Conservation (phyloP, 2,888 invertebrate genomes). For the Altica lythri region DNA sequence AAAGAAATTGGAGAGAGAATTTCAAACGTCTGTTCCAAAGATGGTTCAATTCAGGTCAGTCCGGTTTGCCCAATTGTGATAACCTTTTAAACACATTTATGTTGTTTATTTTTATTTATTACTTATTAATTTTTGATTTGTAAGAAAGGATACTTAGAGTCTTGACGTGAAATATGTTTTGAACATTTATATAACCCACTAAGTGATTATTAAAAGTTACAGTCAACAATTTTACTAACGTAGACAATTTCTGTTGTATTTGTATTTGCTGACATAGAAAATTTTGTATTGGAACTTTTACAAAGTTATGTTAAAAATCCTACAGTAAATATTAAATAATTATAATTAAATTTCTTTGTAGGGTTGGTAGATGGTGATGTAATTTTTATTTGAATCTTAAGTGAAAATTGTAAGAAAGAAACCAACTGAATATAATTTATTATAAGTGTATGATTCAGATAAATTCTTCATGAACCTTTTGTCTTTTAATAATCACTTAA, state of each 20-base stretch:
- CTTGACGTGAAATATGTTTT: too few species aligned
- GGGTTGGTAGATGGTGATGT: neutral
- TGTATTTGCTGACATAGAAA: too few species aligned
- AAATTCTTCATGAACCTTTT: neutral
- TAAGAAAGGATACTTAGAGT: too few species aligned
- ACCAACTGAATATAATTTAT: neutral
- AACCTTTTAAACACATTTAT: slow-evolving; percentile 46
- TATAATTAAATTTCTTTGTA: slow-evolving; percentile 3
- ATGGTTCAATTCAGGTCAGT: slow-evolving; percentile 47
- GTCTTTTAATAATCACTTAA: slow-evolving; percentile 8
- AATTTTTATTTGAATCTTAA: slow-evolving; percentile 6
- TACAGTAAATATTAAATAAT: too few species aligned
- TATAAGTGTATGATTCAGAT: slow-evolving; percentile 6
- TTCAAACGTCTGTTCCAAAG: slow-evolving; percentile 31
- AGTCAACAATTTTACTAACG: too few species aligned
- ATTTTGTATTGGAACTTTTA: too few species aligned
- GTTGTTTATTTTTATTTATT: slow-evolving; percentile 15
- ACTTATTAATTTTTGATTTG: slow-evolving; percentile 1
- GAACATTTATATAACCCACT: too few species aligned
- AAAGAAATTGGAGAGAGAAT: slow-evolving; percentile 32
- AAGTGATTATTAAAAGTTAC: too few species aligned
- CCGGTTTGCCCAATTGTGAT: slow-evolving; percentile 58
- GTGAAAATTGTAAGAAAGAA: neutral
- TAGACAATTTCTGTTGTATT: too few species aligned
- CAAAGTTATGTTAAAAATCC: too few species aligned